Percentiles rank a stretch among this genome's conserved stretches.
phyloP scores from a whole-genome alignment of 1,140 invertebrate species.

The Aricia agestis region DNA sequence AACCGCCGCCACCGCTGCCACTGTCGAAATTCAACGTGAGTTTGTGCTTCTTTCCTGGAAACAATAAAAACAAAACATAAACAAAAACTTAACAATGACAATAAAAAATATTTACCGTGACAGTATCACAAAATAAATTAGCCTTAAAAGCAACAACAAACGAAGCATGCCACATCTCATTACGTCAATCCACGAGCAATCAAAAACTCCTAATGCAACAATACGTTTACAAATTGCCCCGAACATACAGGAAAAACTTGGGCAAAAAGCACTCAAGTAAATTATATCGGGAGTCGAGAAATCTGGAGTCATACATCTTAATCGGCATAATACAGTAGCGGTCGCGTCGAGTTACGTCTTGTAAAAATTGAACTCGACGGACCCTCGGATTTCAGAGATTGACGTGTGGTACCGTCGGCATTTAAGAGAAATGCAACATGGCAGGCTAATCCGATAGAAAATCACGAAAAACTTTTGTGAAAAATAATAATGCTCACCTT shows the following conservation, averaged over 20 bases:
- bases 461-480: neutral
- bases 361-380: conserved; percentile 52
- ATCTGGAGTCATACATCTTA: conserved; percentile 71
- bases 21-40: conserved; percentile 84
- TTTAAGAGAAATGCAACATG: neutral
- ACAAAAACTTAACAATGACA: neutral
- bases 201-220: conserved; percentile 50
- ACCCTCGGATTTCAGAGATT: conserved; percentile 46
- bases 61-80: conserved; percentile 23
- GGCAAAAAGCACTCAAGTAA: conserved; percentile 69
- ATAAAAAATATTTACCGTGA: conserved; percentile 3
- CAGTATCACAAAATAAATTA: neutral
- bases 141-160: conserved; percentile 17
- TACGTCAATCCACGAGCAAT: conserved; percentile 48
- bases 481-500: conserved; percentile 51
- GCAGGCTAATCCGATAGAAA: neutral
- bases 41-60: conserved; percentile 77
- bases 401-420: conserved; percentile 32
- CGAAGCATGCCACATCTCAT: conserved; percentile 37
- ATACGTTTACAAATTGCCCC: conserved; percentile 64
- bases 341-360: conserved; percentile 51
- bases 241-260: conserved; percentile 60
- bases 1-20: conserved; percentile 58
- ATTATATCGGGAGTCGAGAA: conserved; percentile 65
- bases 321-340: conserved; percentile 68